These are phyloP conservation scores for Dendropsophus ebraccatus DNA, from an alignment of 2,113 vertebrate species.

Conservation along the genomic window DNA sequence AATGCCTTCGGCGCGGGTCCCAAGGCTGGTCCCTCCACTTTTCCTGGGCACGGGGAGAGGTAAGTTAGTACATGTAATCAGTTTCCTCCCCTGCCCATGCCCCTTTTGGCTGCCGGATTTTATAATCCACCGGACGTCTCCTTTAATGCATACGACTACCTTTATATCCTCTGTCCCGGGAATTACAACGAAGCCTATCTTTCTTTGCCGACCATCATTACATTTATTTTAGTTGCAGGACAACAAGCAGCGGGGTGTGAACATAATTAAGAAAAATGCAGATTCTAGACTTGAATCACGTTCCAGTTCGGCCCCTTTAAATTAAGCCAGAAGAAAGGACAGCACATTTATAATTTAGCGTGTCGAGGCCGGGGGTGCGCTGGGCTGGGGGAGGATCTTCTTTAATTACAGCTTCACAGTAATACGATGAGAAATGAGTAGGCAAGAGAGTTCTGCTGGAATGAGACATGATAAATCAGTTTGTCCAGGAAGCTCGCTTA, in stretches of 20 bases:
- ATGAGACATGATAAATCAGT: constrained; percentile 80
- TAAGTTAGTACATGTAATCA: too few relatives aligned
- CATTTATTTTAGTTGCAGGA: constrained; percentile 61
- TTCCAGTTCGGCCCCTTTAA: constrained; percentile 65
- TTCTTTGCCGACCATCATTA: constrained; percentile 15
- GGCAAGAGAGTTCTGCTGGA: constrained; percentile 70
- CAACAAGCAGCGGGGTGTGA: constrained; percentile 59
- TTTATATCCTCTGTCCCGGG: background rate
- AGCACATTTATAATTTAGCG: constrained; percentile 70
- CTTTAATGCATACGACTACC: too few relatives aligned
- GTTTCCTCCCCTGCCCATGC: too few relatives aligned
- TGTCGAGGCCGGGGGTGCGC: constrained; percentile 71
- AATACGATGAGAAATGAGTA: constrained; percentile 80
- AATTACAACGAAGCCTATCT: background rate
- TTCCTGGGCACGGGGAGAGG: too few relatives aligned
- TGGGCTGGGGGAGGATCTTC: constrained; percentile 71
- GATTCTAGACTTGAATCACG: constrained; percentile 60
- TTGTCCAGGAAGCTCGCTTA: constrained; percentile 72
- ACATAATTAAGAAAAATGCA: constrained; percentile 59
- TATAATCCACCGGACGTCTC: too few relatives aligned
- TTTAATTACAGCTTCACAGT: constrained; percentile 78
- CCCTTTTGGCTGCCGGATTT: too few relatives aligned
- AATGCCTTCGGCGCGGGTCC: too few relatives aligned
- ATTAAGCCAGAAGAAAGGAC: constrained; percentile 64
- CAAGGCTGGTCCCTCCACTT: too few relatives aligned